Percentiles rank a stretch among this genome's conserved stretches.
phyloP scores from a whole-genome alignment of 2,797 vertebrate species.

The Dryobates pubescens region DNA sequence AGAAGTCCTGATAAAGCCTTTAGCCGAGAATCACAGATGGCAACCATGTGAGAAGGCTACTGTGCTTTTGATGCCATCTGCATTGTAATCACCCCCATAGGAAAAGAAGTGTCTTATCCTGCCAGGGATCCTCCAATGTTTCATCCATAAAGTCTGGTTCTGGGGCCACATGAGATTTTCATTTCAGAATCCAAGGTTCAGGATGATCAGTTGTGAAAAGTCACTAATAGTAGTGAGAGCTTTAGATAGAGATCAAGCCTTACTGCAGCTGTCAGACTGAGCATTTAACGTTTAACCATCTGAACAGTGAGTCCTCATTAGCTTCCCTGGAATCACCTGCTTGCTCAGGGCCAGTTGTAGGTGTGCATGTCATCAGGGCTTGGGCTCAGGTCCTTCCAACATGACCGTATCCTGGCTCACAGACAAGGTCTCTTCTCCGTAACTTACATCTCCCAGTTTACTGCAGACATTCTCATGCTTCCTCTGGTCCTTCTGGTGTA shows the following conservation, averaged over 20 bases:
- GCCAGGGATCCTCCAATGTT: not conserved
- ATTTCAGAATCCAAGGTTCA: not conserved
- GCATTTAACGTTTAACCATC: not conserved
- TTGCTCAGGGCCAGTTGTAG: not conserved
- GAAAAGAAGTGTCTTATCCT: not conserved
- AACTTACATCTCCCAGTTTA: too few relatives aligned
- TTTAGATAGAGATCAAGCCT: not conserved
- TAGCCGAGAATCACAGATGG: slow-evolving; percentile 6
- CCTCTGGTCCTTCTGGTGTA: not conserved
- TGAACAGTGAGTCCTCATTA: not conserved
- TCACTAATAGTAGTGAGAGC: not conserved
- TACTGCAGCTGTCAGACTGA: not conserved
- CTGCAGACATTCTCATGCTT: not conserved
- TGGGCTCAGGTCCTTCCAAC: not conserved
- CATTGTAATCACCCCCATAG: not conserved
- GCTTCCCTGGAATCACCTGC: not conserved
- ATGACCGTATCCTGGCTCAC: not conserved
- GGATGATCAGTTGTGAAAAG: not conserved
- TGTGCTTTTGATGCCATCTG: slow-evolving; percentile 20
- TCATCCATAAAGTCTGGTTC: not conserved
- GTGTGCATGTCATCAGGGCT: fast-evolving
- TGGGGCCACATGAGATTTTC: not conserved
- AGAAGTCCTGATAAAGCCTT: slow-evolving; percentile 23
- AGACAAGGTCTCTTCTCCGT: not conserved
- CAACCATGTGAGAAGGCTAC: slow-evolving; percentile 12